Base-by-base conservation (phyloP, 2,888 invertebrate genomes). In the Tuta absoluta region DNA sequence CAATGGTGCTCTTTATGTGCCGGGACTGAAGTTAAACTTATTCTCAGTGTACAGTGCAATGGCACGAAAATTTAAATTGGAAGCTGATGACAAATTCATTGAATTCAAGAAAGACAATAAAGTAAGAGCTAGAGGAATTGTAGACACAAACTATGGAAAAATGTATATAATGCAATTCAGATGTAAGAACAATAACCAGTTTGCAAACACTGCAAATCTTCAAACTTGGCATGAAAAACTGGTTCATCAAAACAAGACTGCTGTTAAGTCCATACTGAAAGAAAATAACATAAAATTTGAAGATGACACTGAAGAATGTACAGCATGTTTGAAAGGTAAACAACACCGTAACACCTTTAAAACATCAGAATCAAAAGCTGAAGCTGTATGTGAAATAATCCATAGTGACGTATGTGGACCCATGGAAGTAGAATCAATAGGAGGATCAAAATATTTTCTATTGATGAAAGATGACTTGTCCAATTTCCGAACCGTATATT, bases 311-410 rank as follows among this genome's bases (percentile, higher is more conserved):
- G 1, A 7, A 3, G 19, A 17, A 49, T 49, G 48, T 60, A 56
- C 58, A 41, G n/a, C 65, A 10, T 71, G 71, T 62, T 59, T 71
- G 11, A 14, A 64, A 45, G 71, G 69, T 3, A 70, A 71, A 65
- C 65, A 67, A 24, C 70, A 71, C 49, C 59, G 66, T 19, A n/a
- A 0, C 0, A 1, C 62, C 66, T 19, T 69, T 66, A 2, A 69
- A 66, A 21, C 8, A 4, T 1, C 17, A 14, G 45, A 8, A 45
- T n/a, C 45, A 3, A 3, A 17, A n/a, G 17, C 66, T 4, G n/a
- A n/a, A n/a, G n/a, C n/a, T n/a, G n/a, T n/a, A n/a, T 66, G 70
- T 62, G 67, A 71, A 14, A 1, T 69, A 3, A 65, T 69, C 0
- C 66, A 71, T 45, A 62, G 48, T 0, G 66, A 68, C 38, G 62